Percentiles rank a stretch among this genome's conserved stretches.
These are phyloP conservation scores for Alligator sinensis DNA, from an alignment of 2,113 vertebrate genomes.

Conservation along the genomic window DNA sequence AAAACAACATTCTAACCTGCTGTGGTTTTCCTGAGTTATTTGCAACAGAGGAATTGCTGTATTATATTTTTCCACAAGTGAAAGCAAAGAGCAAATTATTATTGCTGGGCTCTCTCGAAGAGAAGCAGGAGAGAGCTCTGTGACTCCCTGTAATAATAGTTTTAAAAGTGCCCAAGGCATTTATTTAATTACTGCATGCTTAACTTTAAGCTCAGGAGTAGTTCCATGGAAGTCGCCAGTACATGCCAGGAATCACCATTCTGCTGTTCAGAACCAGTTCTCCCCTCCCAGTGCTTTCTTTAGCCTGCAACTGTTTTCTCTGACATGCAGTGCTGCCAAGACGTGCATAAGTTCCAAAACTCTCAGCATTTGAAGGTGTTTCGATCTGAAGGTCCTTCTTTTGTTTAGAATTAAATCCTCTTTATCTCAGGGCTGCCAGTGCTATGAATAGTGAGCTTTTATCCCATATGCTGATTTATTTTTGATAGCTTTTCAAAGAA, in stretches of 20 bases:
- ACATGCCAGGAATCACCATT: neutral
- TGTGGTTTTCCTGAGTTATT: too few species aligned
- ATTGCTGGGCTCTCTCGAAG: too few species aligned
- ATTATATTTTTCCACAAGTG: too few species aligned
- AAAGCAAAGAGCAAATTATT: too few species aligned
- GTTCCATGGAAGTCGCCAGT: neutral
- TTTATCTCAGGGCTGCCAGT: neutral
- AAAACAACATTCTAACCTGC: too few species aligned
- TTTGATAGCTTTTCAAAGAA: neutral
- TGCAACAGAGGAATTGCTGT: too few species aligned
- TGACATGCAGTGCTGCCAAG: too few species aligned
- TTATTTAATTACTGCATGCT: neutral
- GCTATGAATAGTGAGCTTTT: neutral
- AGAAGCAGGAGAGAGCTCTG: too few species aligned
- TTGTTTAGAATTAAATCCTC: neutral
- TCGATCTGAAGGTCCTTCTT: neutral
- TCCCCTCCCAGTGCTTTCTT: conserved; percentile 4
- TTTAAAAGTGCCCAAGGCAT: neutral
- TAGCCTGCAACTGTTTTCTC: neutral
- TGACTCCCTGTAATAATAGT: too few species aligned
- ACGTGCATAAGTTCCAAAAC: neutral
- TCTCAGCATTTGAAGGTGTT: neutral
- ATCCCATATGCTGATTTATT: neutral
- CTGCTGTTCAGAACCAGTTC: neutral
- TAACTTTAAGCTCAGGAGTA: neutral